Evolutionary conservation across 2,113 vertebrate genomes (phyloP).

Genomic region (Fregetta grallaria): DNA sequence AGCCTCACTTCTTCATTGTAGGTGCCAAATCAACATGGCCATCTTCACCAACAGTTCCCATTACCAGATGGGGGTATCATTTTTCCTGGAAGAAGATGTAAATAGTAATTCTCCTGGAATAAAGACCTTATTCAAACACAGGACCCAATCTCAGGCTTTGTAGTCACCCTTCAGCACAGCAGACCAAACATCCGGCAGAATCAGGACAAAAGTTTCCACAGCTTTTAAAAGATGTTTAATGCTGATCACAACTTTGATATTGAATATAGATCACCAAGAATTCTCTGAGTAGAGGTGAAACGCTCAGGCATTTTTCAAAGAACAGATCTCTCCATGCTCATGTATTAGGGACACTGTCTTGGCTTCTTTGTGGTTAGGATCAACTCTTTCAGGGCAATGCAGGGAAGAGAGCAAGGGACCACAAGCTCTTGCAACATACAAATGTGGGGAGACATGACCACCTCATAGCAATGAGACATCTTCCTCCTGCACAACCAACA

Average conservation of each 20-base stretch:
- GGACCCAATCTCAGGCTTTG: neutral
- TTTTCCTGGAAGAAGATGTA: neutral
- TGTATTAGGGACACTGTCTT: neutral
- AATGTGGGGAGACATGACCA: neutral
- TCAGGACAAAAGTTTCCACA: neutral
- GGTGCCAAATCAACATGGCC: neutral
- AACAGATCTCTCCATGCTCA: neutral
- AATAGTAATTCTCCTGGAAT: neutral
- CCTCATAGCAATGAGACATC: neutral
- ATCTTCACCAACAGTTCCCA: neutral
- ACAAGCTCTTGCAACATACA: neutral
- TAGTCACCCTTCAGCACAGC: neutral
- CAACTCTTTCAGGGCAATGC: neutral
- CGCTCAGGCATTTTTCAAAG: neutral
- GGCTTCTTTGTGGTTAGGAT: neutral
- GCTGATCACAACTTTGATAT: neutral
- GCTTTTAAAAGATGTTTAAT: neutral
- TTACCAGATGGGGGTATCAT: neutral
- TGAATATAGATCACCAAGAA: neutral
- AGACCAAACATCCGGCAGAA: neutral
- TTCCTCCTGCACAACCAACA: neutral
- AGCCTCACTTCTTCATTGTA: neutral
- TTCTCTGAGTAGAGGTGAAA: neutral
- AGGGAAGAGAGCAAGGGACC: neutral
- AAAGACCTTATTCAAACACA: neutral